Base-by-base conservation (phyloP, 2,888 invertebrate species). In the Drosophila paramelanica region DNA sequence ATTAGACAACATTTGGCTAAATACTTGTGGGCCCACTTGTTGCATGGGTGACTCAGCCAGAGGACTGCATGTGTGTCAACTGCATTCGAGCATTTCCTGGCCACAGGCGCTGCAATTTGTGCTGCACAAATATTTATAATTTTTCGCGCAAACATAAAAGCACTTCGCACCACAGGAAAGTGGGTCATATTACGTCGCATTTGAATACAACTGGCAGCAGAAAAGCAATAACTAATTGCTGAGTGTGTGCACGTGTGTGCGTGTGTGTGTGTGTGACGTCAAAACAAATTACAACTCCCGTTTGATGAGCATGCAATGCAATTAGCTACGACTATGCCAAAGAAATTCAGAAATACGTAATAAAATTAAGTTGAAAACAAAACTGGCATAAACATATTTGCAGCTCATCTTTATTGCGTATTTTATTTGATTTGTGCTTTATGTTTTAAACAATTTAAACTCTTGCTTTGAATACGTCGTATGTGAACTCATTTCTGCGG, bases 111-210 rank as follows among this genome's bases (percentile, higher is more conserved):
- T 60, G 64, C 68, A 73, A 81, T 75, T 86, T 86, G 67, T 65
- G 77, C 74, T 72, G 81, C 79, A 81, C 61, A 78, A 77, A 81
- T 81, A 77, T 70, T 79, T 69, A 76, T 82, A 76, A 80, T 71
- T 50, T 50, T 67, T 66, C 51, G 64, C 78, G 60, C 66, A 73
- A 50, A 25, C 69, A 73, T 80, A 67, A 71, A 70, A 58, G 47
- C 76, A 79, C 55, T 68, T 57, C 56, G 64, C 67, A 58, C 60
- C 70, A 66, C 53, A 67, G 42, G 53, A 79, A 85, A 88, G 81
- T 86, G 73, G 85, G 88, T 81, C 83, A 88, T 56, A 76, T 88
- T 86, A 86, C 85, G 78, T 84, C 66, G 86, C 71, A 81, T 86
- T 85, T 81, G 77, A 81, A 81, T 77, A 72, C 61, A 68, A 76